Percentiles rank a stretch among this genome's conserved stretches.
Evolutionary conservation across 2,888 invertebrate species (phyloP).

Genomic region (Allygus modestus): DNA sequence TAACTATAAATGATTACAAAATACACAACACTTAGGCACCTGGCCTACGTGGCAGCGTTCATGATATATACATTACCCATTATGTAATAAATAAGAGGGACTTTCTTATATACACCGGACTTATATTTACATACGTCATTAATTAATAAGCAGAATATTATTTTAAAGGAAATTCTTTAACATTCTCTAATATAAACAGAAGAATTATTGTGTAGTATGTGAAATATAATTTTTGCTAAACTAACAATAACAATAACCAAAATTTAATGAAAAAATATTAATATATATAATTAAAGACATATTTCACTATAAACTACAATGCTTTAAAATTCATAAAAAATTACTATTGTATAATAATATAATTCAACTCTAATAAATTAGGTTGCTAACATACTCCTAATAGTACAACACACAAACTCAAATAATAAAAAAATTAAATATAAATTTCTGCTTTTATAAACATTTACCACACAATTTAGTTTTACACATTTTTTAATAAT

Average conservation of each 20-base stretch:
- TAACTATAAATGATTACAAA: conserved; percentile 32
- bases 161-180: background rate
- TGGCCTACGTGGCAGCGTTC: conserved; percentile 10
- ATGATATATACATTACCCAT: conserved; percentile 40
- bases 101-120: conserved; percentile 32
- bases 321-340: too few relatives aligned
- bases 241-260: background rate
- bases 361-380: too few relatives aligned
- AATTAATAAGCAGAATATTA: background rate
- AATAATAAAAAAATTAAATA: background rate
- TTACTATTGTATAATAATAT: too few relatives aligned
- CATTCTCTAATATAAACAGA: background rate
- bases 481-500: too few relatives aligned
- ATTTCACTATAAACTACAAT: background rate
- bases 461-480: background rate
- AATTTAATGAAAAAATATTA: background rate
- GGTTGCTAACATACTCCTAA: background rate
- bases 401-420: background rate
- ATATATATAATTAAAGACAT: background rate
- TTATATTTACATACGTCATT: conserved; percentile 17
- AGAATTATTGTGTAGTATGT: background rate
- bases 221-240: background rate
- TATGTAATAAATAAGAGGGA: conserved; percentile 1
- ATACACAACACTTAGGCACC: conserved; percentile 55
- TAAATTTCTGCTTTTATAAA: background rate